Evolutionary conservation across 1,140 invertebrate genomes (phyloP).

Genomic region (Drosophila lowei): DNA sequence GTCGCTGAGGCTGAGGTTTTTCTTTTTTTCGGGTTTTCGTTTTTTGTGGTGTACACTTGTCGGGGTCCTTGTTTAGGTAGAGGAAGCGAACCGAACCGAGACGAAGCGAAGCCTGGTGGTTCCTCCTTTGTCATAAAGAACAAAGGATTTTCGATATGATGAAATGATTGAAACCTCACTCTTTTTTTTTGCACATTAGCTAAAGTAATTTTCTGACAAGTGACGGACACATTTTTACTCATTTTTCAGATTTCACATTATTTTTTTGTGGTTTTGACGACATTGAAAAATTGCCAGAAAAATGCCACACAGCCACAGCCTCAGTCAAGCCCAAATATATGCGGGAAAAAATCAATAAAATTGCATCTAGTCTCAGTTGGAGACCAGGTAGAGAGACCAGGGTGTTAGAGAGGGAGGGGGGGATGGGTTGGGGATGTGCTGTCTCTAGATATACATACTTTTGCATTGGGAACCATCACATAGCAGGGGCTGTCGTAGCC

Average conservation of each 20-base stretch:
- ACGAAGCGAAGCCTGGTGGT: background rate
- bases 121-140: slow-evolving; percentile 29
- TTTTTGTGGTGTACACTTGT: slow-evolving; percentile 29
- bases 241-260: background rate
- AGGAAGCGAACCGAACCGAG: slow-evolving; percentile 1
- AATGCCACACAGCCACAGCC: slow-evolving; percentile 42
- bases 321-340: slow-evolving; percentile 21
- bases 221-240: slow-evolving; percentile 1
- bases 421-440: background rate
- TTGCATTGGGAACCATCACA: slow-evolving; percentile 87
- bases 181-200: slow-evolving; percentile 1
- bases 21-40: slow-evolving; percentile 3
- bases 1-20: slow-evolving; percentile 24
- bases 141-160: slow-evolving; percentile 25
- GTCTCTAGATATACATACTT: slow-evolving; percentile 84
- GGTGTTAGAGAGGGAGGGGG: background rate
- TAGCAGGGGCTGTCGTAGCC: slow-evolving; percentile 86
- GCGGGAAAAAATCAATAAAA: slow-evolving; percentile 69
- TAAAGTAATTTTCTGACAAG: slow-evolving; percentile 21
- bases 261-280: slow-evolving; percentile 14
- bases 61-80: slow-evolving; percentile 37
- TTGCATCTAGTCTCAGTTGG: slow-evolving; percentile 53
- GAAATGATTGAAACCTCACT: slow-evolving; percentile 1
- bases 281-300: slow-evolving; percentile 42
- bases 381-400: slow-evolving; percentile 33